Base-by-base conservation (phyloP, 1,140 invertebrate species). In the Orussus abietinus region DNA sequence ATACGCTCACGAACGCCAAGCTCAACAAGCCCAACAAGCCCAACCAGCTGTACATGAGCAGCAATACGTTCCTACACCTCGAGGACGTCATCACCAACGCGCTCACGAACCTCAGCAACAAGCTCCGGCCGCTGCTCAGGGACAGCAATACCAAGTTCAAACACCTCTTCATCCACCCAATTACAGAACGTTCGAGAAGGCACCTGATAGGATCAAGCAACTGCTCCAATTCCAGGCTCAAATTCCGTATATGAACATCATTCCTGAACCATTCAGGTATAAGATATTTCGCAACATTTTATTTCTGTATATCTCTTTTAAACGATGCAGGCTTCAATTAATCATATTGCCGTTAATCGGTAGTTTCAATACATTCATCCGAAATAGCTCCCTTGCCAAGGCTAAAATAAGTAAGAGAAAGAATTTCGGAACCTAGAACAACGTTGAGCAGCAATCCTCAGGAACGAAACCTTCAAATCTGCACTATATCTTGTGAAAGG, bases 81-180 rank as follows among this genome's bases (percentile, higher is more conserved):
- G n/a, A n/a, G n/a, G n/a, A n/a, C n/a, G n/a, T n/a, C n/a, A 21
- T 18, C 36, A 5, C 41, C 45, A 18, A 4, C 39, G 4, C 45
- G 35, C 19, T 38, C 19, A 4, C 49, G n/a, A 34, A 26, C 47
- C 15, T 6, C 56, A 52, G 10, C 21, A 29, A 9, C 60, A 59
- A 31, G 66, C 64, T 36, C 72, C n/a, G 69, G 9, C 64, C 74
- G 21, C 74, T 78, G 29, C 77, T 72, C 60, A 64, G 3, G 28
- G 21, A 15, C 49, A 39, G 17, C 19, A 20, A 49, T 10, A 21
- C 29, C 44, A 48, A 36, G 4, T 11, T 9, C 38, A 53, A 42
- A 64, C 68, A 41, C 51, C 59, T 28, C 57, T 51, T 14, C 46
- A 54, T 3, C 47, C 44, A 32, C 32, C 56, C 20, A 56, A 50